Conservation (phyloP, 2,113 vertebrate genomes). For the Erythrolamprus reginae region DNA sequence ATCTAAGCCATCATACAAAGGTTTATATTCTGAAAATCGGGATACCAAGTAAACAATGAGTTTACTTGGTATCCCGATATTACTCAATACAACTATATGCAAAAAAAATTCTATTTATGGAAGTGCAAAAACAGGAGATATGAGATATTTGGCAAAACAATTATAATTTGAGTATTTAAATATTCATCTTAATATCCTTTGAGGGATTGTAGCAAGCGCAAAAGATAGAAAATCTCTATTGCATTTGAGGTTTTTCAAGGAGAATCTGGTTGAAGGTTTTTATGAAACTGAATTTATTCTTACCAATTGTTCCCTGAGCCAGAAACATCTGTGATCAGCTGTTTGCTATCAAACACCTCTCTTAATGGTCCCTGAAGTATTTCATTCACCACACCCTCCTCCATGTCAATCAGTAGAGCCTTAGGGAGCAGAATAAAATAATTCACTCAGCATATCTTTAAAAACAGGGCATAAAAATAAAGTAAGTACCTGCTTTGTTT, state of each 20-base stretch:
- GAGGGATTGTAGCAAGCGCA: not conserved
- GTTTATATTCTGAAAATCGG: not conserved
- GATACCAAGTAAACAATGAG: not conserved
- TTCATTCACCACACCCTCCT: constrained; percentile 94
- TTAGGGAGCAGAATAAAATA: constrained; percentile 57
- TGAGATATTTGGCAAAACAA: constrained; percentile 38
- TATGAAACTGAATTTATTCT: constrained; percentile 58
- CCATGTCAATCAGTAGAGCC: constrained; percentile 97
- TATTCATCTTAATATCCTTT: constrained; percentile 15
- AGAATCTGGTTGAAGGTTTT: constrained; percentile 40
- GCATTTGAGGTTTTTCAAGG: constrained; percentile 22
- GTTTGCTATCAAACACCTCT: constrained; percentile 89
- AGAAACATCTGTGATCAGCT: constrained; percentile 94
- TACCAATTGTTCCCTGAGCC: constrained; percentile 99
- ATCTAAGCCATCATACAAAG: not conserved
- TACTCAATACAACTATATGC: not conserved
- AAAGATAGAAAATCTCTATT: constrained; percentile 30
- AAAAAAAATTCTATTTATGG: constrained; percentile 5
- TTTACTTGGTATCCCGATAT: too few relatives aligned
- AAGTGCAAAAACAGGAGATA: constrained; percentile 6
- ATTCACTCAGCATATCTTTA: constrained; percentile 29
- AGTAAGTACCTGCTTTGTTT: not conserved
- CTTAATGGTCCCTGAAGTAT: constrained; percentile 89
- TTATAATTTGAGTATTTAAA: constrained; percentile 36
- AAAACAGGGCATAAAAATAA: constrained; percentile 29